These are phyloP conservation scores for Clarias macrocephalus DNA, from an alignment of 2,113 vertebrate species.

Conservation along the genomic window DNA sequence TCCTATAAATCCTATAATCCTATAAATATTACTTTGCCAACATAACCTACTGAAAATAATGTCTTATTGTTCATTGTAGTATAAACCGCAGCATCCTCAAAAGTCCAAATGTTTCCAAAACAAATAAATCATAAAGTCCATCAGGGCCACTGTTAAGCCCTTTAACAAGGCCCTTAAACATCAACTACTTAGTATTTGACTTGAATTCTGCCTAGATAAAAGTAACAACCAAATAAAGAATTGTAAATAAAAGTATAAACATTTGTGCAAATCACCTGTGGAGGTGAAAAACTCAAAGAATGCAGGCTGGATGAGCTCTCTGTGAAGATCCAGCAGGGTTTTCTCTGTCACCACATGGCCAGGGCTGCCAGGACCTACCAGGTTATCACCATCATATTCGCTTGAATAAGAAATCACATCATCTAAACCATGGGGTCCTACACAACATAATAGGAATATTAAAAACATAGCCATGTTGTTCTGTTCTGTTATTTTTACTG, in stretches of 20 bases:
- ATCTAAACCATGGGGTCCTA: conserved; percentile 16
- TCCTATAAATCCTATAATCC: not conserved
- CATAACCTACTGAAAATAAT: not conserved
- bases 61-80: not conserved
- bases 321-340: conserved; percentile 72
- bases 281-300: conserved; percentile 67
- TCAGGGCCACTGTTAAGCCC: not conserved
- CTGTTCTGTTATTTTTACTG: too few relatives aligned
- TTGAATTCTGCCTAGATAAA: not conserved
- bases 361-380: conserved; percentile 64
- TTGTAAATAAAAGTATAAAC: not conserved
- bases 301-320: conserved; percentile 59
- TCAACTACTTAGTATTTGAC: not conserved
- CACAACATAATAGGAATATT: not conserved
- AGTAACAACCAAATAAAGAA: not conserved
- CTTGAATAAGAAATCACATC: conserved; percentile 29
- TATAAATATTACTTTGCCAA: not conserved
- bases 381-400: conserved; percentile 66
- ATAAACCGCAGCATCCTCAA: not conserved
- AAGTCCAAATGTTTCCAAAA: not conserved
- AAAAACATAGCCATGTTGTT: not conserved
- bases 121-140: not conserved
- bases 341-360: conserved; percentile 15
- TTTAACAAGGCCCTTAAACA: too few relatives aligned
- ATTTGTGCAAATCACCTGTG: conserved; percentile 57